A percentile compares a stretch with the other conserved stretches of the same genome.
phyloP scores from a whole-genome alignment of 2,797 vertebrate genomes.

The Ctenopoma multispine region DNA sequence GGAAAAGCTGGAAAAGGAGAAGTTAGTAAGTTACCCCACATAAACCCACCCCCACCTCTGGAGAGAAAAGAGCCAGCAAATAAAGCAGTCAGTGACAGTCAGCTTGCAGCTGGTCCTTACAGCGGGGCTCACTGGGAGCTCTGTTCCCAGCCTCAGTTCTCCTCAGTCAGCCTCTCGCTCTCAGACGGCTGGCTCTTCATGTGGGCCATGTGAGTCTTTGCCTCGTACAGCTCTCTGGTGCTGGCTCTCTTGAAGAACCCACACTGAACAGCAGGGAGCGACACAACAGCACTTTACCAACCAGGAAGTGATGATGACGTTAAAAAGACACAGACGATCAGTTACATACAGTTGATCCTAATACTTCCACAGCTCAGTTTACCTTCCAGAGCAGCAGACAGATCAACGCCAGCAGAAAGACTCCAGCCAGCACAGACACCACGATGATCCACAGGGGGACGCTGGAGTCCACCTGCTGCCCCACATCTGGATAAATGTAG shows the following conservation, averaged over 20 bases:
- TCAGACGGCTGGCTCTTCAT: constrained; percentile 93
- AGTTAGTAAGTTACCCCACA: neutral
- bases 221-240: constrained; percentile 91
- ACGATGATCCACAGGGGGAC: constrained; percentile 89
- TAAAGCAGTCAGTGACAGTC: neutral
- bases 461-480: constrained; percentile 74
- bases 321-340: neutral
- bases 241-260: constrained; percentile 93
- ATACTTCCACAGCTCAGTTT: neutral
- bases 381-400: constrained; percentile 94
- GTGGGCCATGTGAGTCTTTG: constrained; percentile 90
- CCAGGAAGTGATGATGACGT: neutral
- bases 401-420: constrained; percentile 89
- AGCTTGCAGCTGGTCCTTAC: constrained; percentile 36
- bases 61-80: too few species aligned
- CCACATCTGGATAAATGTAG: constrained; percentile 83
- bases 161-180: constrained; percentile 86
- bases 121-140: constrained; percentile 18
- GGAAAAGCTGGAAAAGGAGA: constrained; percentile 4
- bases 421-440: constrained; percentile 85
- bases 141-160: constrained; percentile 79
- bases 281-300: constrained; percentile 43
- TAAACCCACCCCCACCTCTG: too few species aligned
- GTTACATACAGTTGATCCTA: too few species aligned
- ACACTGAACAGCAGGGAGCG: constrained; percentile 83